Base-by-base conservation (phyloP, 2,797 vertebrate species). In the Borostomias antarcticus region DNA sequence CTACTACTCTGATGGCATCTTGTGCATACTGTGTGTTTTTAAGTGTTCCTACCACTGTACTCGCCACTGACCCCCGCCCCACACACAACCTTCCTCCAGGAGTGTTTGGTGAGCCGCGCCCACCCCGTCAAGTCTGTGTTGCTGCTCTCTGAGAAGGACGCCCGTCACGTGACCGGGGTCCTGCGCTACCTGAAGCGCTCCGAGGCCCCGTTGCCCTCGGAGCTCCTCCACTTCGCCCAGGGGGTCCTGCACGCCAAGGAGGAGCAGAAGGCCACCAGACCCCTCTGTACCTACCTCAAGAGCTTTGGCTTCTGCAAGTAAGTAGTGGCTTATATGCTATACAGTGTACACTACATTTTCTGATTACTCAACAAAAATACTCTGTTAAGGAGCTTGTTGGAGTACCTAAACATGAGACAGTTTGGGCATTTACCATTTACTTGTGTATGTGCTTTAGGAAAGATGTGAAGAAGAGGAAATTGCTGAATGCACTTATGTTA, bases 261-360 rank as follows among this genome's bases (percentile, higher is more conserved):
- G 64, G 71, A 79, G 48, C 79, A 80, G 53, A 93, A 90, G 79
- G 77, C 52, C 0, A 10, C 58, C 53, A 58, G 66, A 7, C 83
- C 84, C 5, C 79, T 94, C 4, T 94, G 93, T 73, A 70, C 64
- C 73, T 77, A 83, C 70, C 68, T 94, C 33, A 94, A 94, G 80
- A 89, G 85, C 66, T 81, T 89, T 21, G 93, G 93, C 54, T 83
- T 87, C 53, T 94, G 93, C 90, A 90, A 90, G 93, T 92, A n/a
- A 50, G 21, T 35, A 8, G 17, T 37, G 1, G n/a, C 3, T 0
- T n/a, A n/a, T n/a, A n/a, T n/a, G n/a, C n/a, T n/a, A n/a, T n/a
- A n/a, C n/a, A n/a, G n/a, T n/a, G n/a, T n/a, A n/a, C n/a, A n/a
- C n/a, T n/a, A n/a, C n/a, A n/a, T n/a, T n/a, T n/a, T n/a, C n/a